Conservation (phyloP, 1,140 invertebrate species). For the Atta texana region DNA sequence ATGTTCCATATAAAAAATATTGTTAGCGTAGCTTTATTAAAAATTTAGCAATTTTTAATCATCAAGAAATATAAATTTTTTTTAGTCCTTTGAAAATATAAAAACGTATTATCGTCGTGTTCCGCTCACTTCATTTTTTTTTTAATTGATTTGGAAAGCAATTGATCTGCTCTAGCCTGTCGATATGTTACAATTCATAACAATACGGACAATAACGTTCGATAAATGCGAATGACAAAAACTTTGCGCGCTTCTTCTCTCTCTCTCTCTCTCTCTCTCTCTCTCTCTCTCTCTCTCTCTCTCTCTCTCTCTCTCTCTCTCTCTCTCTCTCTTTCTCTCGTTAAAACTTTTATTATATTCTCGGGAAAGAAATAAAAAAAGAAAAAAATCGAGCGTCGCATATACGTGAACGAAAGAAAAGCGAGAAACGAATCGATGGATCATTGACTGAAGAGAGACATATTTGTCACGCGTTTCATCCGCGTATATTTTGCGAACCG, state of each 20-base stretch:
- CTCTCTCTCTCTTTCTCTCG: neutral
- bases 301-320: neutral
- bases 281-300: no score
- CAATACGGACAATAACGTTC: conserved; percentile 13
- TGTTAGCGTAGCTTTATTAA: neutral
- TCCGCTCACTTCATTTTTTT: neutral
- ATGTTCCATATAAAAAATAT: conserved; percentile 7
- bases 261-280: neutral
- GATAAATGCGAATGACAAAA: neutral
- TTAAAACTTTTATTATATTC: conserved; percentile 25
- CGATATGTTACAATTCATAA: conserved; percentile 17
- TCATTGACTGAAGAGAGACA: conserved; percentile 38
- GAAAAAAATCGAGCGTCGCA: neutral
- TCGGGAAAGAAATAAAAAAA: neutral
- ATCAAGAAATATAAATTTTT: neutral
- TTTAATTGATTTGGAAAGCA: conserved; percentile 14
- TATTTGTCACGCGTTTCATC: conserved; percentile 48
- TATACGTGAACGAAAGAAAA: neutral
- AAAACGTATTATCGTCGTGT: neutral
- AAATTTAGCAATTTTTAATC: neutral
- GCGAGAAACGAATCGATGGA: conserved; percentile 24
- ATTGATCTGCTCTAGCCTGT: conserved; percentile 20
- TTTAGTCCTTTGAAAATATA: neutral
- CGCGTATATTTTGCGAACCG: conserved; percentile 22
- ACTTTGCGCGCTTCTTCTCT: neutral